Percentiles rank a stretch among this genome's conserved stretches.
These are phyloP conservation scores for Pseudachorutes palmiensis DNA, from an alignment of 1,140 invertebrate genomes.

Conservation along the genomic window DNA sequence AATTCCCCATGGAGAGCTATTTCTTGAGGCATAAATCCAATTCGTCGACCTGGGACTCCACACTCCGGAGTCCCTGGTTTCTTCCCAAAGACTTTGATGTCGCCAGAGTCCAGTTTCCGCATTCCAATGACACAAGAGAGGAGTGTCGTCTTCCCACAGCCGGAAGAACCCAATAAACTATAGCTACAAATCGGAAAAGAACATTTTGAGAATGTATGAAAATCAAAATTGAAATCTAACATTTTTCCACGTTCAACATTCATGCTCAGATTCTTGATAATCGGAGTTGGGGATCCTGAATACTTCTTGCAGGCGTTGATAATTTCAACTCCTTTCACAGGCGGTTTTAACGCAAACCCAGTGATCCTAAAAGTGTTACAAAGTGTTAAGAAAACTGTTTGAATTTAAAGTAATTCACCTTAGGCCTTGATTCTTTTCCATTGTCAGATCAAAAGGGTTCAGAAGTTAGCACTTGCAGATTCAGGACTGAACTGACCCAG, in stretches of 20 bases:
- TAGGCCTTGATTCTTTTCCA: too few relatives aligned
- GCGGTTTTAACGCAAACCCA: too few relatives aligned
- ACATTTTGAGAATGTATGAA: not conserved
- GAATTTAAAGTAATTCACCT: too few relatives aligned
- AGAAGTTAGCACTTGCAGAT: too few relatives aligned
- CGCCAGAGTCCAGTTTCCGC: constrained; percentile 65
- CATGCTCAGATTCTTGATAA: not conserved
- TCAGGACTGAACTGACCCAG: too few relatives aligned
- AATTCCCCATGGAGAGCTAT: constrained; percentile 21
- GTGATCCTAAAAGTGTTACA: too few relatives aligned
- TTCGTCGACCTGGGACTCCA: constrained; percentile 77
- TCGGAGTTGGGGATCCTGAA: too few relatives aligned
- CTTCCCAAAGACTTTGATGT: constrained; percentile 75
- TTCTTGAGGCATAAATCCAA: constrained; percentile 53
- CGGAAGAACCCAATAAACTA: constrained; percentile 72
- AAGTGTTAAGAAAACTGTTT: too few relatives aligned
- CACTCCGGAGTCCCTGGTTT: constrained; percentile 59
- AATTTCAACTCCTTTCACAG: too few relatives aligned
- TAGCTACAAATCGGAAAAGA: constrained; percentile 52
- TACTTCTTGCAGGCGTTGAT: too few relatives aligned
- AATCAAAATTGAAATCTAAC: not conserved
- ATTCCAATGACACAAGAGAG: constrained; percentile 80
- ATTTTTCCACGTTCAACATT: not conserved
- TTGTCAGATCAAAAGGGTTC: too few relatives aligned
- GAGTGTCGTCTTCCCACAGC: constrained; percentile 75